Base-by-base conservation (phyloP, 2,113 vertebrate genomes). In the Cebus imitator region DNA sequence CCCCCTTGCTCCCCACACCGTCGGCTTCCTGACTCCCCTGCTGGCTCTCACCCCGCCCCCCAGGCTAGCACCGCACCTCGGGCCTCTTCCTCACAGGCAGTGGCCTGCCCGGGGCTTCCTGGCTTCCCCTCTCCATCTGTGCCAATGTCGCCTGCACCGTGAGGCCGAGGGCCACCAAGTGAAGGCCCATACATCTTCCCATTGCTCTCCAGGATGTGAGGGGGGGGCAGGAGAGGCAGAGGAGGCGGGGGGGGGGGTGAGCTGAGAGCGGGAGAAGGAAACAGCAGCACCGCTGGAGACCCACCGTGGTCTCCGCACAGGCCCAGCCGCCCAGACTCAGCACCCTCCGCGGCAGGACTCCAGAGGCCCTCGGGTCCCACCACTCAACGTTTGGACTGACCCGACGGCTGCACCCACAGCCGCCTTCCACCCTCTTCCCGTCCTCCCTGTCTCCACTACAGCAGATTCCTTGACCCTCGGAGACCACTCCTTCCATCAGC, bases 11-110 rank as follows among this genome's bases (percentile, higher is more conserved):
- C 48, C 25, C 27, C 61, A 30, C 61, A 30, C 27, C 0, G 12
- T 30, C 11, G 13, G 61, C 27, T 30, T 64, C 61, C 61, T 30
- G 61, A 64, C 61, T 64, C 27, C 61, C 23, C 25, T 13, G n/a
- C 5, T 6, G 57, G 23, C 27, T 64, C 82, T 50, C 52, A 35
- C 43, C n/a, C 27, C 6, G 73, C 21, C 25, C 50, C 9, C 2
- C 8, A 10, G 6, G 0, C n/a, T 40, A 27, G 23, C 2, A 3
- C 14, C 23, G 20, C 6, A 0, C 40, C 16, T 48, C 25, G 32
- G 45, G 14, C 55, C 43, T 8, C 43, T 83, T 79, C 50, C 3
- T 82, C 76, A 3, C 12, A 58, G 37, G n/a, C 23, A 20, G 5
- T 0, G 0, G n/a, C 18, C 78, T 32, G 64, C 50, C 43, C 32